A percentile compares a stretch with the other conserved stretches of the same genome.
phyloP scores from a whole-genome alignment of 2,888 invertebrate genomes.

The Aromia moschata region DNA sequence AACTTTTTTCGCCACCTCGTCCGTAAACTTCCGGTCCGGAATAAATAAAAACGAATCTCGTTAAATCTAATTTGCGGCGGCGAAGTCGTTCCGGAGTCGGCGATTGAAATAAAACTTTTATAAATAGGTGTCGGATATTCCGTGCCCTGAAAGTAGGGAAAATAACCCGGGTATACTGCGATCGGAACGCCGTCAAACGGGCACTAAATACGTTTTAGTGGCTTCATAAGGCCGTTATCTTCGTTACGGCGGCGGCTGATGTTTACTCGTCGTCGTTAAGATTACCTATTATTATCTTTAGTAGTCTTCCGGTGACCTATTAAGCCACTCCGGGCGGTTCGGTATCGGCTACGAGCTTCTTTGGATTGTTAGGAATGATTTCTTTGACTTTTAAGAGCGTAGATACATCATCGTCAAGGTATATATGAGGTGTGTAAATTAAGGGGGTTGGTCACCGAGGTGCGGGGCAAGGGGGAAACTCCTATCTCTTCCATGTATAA shows the following conservation, averaged over 20 bases:
- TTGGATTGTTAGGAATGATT: no score
- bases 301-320: constrained; percentile 7
- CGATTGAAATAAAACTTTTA: constrained; percentile 14
- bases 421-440: no score
- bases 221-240: constrained; percentile 24
- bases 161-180: constrained; percentile 23
- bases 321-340: neutral
- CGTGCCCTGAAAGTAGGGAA: constrained; percentile 13
- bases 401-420: no score
- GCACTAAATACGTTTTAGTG: constrained; percentile 25
- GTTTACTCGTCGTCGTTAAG: constrained; percentile 17
- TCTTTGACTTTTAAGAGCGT: no score
- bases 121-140: constrained; percentile 17
- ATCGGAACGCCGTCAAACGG: constrained; percentile 19
- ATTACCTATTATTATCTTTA: constrained; percentile 14
- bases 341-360: neutral
- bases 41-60: neutral
- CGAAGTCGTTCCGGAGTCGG: neutral
- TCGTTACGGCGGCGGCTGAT: constrained; percentile 18
- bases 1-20: no score
- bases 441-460: no score
- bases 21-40: neutral
- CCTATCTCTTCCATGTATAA: no score
- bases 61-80: constrained; percentile 12
- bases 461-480: no score